A percentile compares a stretch with the other conserved stretches of the same genome.
Conservation (phyloP, 92 coral and sea anemone species). For the Paramuricea clavata region DNA sequence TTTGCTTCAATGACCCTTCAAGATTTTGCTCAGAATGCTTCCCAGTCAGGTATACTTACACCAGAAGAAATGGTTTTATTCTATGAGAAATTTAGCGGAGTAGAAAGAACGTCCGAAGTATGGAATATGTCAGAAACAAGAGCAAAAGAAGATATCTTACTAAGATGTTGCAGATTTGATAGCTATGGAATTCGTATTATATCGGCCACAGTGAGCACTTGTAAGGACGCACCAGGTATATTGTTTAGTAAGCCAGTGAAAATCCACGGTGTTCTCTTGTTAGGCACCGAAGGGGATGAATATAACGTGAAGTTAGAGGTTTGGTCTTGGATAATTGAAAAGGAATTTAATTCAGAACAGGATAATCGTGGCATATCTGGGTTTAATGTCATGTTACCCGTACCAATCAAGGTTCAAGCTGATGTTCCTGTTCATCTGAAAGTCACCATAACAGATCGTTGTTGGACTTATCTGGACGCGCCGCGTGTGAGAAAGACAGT, state of each 20-base stretch:
- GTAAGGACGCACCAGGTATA: background rate
- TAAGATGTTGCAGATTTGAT: background rate
- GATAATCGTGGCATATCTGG: background rate
- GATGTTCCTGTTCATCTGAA: background rate
- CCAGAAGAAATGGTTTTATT: slow-evolving; percentile 61
- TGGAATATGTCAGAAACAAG: background rate
- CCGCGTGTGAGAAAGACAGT: background rate
- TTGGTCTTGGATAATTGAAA: background rate
- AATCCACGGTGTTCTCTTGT: background rate
- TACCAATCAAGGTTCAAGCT: background rate
- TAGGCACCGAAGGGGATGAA: background rate
- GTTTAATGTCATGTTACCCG: background rate
- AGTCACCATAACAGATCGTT: background rate
- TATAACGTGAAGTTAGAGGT: background rate
- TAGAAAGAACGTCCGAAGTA: background rate
- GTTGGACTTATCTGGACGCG: background rate
- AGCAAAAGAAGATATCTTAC: background rate
- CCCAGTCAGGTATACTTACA: slow-evolving; percentile 69
- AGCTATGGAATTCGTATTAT: background rate
- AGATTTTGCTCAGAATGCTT: slow-evolving; percentile 73
- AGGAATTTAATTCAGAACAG: background rate
- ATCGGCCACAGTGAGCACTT: background rate
- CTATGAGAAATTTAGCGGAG: background rate
- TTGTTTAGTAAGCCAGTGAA: slow-evolving; percentile 4
- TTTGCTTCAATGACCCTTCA: slow-evolving; percentile 69